Evolutionary conservation across 2,113 vertebrate genomes (phyloP).

Genomic region (Rhipidura dahli): DNA sequence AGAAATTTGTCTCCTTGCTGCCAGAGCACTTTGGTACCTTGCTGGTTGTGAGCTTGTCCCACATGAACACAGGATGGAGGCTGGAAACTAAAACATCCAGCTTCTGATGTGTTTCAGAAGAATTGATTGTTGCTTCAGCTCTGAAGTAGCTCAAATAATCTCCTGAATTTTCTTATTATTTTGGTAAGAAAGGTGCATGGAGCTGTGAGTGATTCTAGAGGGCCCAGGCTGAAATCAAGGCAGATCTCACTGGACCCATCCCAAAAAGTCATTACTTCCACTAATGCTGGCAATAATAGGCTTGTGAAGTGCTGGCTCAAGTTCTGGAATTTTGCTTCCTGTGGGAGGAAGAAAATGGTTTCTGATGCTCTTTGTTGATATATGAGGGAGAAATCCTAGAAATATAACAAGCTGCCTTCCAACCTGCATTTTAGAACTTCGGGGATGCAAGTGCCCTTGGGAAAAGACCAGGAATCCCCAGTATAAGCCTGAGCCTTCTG

Average conservation of each 20-base stretch:
- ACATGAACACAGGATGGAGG: neutral
- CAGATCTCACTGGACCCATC: neutral
- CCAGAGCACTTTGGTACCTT: neutral
- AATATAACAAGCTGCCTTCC: neutral
- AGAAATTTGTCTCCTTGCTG: neutral
- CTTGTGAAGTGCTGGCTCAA: neutral
- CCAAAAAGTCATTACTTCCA: neutral
- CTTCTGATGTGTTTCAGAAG: neutral
- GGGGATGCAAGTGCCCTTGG: neutral
- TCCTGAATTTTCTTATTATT: neutral
- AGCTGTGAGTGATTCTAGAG: neutral
- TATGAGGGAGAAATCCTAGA: neutral
- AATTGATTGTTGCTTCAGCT: neutral
- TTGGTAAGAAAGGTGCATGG: neutral
- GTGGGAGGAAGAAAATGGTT: neutral
- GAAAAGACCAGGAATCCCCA: neutral
- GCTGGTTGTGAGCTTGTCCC: neutral
- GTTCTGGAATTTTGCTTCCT: neutral
- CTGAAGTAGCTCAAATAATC: neutral
- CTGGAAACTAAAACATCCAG: neutral
- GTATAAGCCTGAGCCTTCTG: neutral
- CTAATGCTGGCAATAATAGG: neutral
- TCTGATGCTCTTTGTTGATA: neutral
- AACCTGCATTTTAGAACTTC: neutral
- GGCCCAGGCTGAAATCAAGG: neutral